Evolutionary conservation across 2,797 vertebrate species (phyloP), one percentile per base, ranked within the genome.

Genomic region (Dermochelys coriacea): DNA sequence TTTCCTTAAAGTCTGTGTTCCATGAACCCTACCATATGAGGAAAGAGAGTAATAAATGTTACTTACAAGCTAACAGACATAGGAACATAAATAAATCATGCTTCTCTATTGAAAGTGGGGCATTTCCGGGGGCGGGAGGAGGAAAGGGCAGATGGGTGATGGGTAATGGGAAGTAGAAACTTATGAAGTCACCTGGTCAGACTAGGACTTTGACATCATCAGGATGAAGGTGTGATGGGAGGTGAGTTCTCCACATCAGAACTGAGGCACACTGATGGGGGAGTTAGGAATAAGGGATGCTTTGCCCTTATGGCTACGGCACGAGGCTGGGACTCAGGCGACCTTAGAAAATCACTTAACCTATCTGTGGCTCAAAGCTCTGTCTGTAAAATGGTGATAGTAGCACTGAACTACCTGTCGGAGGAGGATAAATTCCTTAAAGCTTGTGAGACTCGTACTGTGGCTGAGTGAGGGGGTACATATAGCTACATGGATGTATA

Each of bases 381-480:
- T 15, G 7, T 34, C 59, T 61, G 31, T 61, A 34, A 61, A 61
- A 61, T 34, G 31, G 29, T 61, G 15, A 18, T 61, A 61, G 34
- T 16, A 34, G 59, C 14, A 16, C 59, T 34, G 31, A 18, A 29
- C 31, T 31, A 34, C 31, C 57, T 31, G 57, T 31, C 15, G 31
- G 54, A 4, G 0, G 29, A 6, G 6, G 7, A 81, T n/a, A 0
- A 0, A 2, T 64, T 64, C 34, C 1, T 45, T 41, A 41, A 74
- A 37, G 64, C 15, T 16, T n/a, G 51, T 1, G 2, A 37, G 2
- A 25, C 4, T 0, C 79, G 0, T 0, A 2, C 3, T 7, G 16
- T 9, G 49, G 85, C 59, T 55, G 55, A 57, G 34, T 5, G 3
- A 16, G 19, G n/a, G 23, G 47, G 45, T 31, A 15, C 31, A 25